A percentile compares a stretch with the other conserved stretches of the same genome.
Conservation (phyloP, 2,797 vertebrate species). For the Falco novaeseelandiae region DNA sequence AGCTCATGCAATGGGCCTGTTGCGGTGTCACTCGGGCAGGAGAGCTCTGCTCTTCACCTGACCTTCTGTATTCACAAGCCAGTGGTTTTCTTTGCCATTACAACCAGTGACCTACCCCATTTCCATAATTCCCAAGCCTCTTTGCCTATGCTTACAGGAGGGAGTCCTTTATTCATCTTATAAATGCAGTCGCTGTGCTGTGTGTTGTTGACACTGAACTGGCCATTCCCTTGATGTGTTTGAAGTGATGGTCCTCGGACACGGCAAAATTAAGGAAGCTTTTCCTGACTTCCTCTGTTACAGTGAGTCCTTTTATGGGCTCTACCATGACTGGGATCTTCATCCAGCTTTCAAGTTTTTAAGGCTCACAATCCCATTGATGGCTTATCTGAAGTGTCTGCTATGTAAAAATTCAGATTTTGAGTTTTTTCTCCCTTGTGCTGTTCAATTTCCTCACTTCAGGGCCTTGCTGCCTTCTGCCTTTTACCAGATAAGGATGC, state of each 20-base stretch:
- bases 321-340: not conserved
- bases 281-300: not conserved
- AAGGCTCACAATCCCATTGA: not conserved
- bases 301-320: not conserved
- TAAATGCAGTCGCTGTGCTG: accelerated
- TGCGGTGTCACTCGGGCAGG: not conserved
- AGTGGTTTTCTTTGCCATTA: not conserved
- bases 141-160: accelerated
- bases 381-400: not conserved
- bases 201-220: not conserved
- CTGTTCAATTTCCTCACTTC: not conserved
- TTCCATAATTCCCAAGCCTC: not conserved
- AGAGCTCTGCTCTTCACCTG: not conserved
- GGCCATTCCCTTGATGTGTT: not conserved
- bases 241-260: not conserved
- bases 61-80: not conserved
- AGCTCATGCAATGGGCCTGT: not conserved
- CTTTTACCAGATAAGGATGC: not conserved
- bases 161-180: not conserved
- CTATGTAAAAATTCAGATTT: not conserved
- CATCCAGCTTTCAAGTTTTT: not conserved
- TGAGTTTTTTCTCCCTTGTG: not conserved
- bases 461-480: not conserved
- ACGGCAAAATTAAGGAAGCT: not conserved
- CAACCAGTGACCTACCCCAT: not conserved